These are phyloP conservation scores for Caenorhabditis sulstoni DNA, from an alignment of 2,888 invertebrate genomes.

Conservation along the genomic window DNA sequence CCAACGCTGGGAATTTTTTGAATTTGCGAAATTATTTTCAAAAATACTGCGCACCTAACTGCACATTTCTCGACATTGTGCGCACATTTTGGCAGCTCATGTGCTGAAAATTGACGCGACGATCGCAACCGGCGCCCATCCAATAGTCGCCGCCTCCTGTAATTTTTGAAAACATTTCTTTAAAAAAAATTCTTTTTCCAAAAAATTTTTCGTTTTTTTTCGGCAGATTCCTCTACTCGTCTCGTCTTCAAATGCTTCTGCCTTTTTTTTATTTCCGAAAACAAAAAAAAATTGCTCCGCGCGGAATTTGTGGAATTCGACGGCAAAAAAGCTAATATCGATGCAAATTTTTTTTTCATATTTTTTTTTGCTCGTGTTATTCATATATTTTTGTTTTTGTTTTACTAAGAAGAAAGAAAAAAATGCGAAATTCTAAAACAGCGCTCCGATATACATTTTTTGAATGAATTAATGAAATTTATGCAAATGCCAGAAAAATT, in stretches of 20 bases:
- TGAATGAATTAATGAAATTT: no score
- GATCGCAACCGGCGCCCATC: slow-evolving; percentile 78
- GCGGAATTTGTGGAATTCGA: neutral
- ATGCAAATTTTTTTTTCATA: slow-evolving; percentile 34
- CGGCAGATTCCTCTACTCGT: slow-evolving; percentile 1
- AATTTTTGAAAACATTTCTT: no score
- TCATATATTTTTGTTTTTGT: slow-evolving; percentile 17
- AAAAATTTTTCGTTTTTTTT: slow-evolving; percentile 26
- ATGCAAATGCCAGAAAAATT: neutral
- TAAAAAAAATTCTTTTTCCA: slow-evolving; percentile 5
- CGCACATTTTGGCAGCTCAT: slow-evolving; percentile 75
- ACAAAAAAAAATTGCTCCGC: neutral
- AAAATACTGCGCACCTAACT: slow-evolving; percentile 60
- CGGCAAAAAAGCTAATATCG: slow-evolving; percentile 26
- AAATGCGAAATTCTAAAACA: no score
- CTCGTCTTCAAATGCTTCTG: neutral
- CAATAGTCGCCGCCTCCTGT: slow-evolving; percentile 74
- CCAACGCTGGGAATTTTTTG: neutral
- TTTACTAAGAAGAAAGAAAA: slow-evolving; percentile 7
- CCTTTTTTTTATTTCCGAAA: slow-evolving; percentile 9
- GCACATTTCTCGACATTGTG: slow-evolving; percentile 72
- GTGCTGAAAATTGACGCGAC: slow-evolving; percentile 74
- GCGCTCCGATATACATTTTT: slow-evolving; percentile 2
- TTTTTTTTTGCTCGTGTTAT: no score
- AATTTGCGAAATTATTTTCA: no score